A percentile compares a stretch with the other conserved stretches of the same genome.
These are phyloP conservation scores for Colletes latitarsis DNA, from an alignment of 1,140 invertebrate species.

Conservation along the genomic window DNA sequence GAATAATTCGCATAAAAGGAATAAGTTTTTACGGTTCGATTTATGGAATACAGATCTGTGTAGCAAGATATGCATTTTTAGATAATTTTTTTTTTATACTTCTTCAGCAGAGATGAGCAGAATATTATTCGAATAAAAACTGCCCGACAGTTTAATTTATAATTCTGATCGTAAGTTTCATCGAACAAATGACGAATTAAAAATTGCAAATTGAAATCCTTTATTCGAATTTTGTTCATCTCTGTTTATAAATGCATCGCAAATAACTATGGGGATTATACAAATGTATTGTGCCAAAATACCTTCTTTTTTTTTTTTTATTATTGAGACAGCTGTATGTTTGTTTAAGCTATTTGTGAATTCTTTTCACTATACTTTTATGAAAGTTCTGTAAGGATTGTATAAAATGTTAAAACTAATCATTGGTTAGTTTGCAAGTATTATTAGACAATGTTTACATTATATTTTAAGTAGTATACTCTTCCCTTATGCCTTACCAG, in stretches of 20 bases:
- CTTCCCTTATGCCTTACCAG: slow-evolving; percentile 6
- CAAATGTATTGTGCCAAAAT: slow-evolving; percentile 58
- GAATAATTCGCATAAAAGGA: not conserved
- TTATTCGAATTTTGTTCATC: no score
- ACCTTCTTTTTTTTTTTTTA: slow-evolving; percentile 11
- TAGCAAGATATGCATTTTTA: slow-evolving; percentile 9
- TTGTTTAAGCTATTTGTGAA: slow-evolving; percentile 38
- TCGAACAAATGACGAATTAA: no score
- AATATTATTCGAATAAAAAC: no score
- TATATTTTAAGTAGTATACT: slow-evolving; percentile 34
- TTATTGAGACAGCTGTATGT: slow-evolving; percentile 18
- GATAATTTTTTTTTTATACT: slow-evolving; percentile 27
- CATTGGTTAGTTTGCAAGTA: slow-evolving; percentile 51
- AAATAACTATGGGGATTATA: slow-evolving; percentile 44
- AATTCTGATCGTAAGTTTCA: no score
- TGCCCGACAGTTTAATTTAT: no score
- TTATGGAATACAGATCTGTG: slow-evolving; percentile 3
- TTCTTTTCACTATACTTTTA: slow-evolving; percentile 32
- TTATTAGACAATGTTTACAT: slow-evolving; percentile 52
- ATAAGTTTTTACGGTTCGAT: not conserved
- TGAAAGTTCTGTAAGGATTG: slow-evolving; percentile 18
- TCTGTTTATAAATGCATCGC: slow-evolving; percentile 14
- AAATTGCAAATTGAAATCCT: no score
- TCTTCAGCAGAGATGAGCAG: not conserved
- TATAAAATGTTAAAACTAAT: slow-evolving; percentile 47